A percentile compares a stretch with the other conserved stretches of the same genome.
phyloP scores from a whole-genome alignment of 2,113 vertebrate species.

The Cephalopholis sonnerati region DNA sequence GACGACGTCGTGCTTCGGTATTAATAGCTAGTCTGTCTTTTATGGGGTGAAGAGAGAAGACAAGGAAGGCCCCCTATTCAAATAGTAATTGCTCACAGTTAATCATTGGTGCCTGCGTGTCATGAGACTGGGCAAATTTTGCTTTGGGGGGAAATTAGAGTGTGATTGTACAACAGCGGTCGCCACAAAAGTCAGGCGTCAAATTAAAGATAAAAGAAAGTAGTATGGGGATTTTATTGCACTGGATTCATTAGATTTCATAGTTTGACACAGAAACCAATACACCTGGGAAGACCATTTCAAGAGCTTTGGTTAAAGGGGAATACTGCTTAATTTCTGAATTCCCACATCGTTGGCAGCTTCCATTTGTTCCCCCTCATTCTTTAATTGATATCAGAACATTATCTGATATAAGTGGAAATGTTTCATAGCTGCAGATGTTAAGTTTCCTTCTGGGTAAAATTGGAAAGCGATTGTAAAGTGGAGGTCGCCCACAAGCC shows the following conservation, averaged over 20 bases:
- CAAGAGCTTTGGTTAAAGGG: constrained; percentile 63
- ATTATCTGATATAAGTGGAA: constrained; percentile 26
- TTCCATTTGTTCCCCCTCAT: background rate
- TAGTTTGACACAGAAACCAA: constrained; percentile 74
- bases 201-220: constrained; percentile 79
- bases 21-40: constrained; percentile 61
- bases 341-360: constrained; percentile 44
- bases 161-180: constrained; percentile 79
- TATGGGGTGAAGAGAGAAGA: constrained; percentile 51
- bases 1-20: background rate
- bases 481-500: constrained; percentile 31
- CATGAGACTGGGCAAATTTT: constrained; percentile 74
- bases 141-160: constrained; percentile 78
- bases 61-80: constrained; percentile 58
- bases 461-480: background rate
- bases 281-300: constrained; percentile 66
- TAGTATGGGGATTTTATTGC: constrained; percentile 70
- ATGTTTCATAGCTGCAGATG: constrained; percentile 10
- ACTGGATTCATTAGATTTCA: constrained; percentile 73
- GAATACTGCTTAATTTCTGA: constrained; percentile 64
- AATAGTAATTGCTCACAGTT: constrained; percentile 80
- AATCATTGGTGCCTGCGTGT: constrained; percentile 76
- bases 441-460: constrained; percentile 14
- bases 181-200: constrained; percentile 69
- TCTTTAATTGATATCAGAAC: constrained; percentile 70